A percentile compares a stretch with the other conserved stretches of the same genome.
These are phyloP conservation scores for Naso thynnoides DNA, from an alignment of 2,797 vertebrate genomes.

Conservation along the genomic window DNA sequence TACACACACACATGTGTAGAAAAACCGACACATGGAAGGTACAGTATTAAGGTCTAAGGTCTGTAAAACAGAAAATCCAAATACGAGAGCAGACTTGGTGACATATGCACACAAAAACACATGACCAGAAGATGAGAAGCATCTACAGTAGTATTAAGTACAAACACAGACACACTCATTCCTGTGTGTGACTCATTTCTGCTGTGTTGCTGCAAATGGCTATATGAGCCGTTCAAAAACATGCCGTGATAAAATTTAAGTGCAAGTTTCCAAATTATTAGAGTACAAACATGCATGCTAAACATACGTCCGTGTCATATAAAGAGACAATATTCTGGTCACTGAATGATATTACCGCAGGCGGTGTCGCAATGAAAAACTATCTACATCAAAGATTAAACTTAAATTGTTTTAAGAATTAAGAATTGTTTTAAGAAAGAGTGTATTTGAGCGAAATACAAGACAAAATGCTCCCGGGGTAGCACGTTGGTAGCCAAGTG, in stretches of 20 bases:
- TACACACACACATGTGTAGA: constrained; percentile 49
- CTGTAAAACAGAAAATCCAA: constrained; percentile 32
- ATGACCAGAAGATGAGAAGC: constrained; percentile 7
- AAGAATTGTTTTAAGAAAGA: not conserved
- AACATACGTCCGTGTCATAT: not conserved
- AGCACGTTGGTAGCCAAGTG: no score
- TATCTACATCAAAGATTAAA: not conserved
- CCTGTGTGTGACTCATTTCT: not conserved
- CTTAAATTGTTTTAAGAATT: not conserved
- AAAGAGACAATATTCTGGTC: not conserved
- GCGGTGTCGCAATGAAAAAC: not conserved
- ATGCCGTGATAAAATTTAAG: not conserved
- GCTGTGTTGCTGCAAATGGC: not conserved
- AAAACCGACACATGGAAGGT: constrained; percentile 21
- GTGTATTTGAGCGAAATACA: not conserved
- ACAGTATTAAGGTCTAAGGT: constrained; percentile 1
- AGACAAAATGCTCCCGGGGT: not conserved
- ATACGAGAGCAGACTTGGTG: not conserved
- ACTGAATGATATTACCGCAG: not conserved
- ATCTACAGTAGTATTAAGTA: no score
- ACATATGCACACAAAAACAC: not conserved
- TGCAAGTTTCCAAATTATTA: not conserved
- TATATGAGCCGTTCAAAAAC: not conserved
- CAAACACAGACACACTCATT: not conserved
- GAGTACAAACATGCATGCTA: not conserved